These are phyloP conservation scores for Myopa testacea DNA, from an alignment of 2,888 invertebrate genomes.

Conservation along the genomic window DNA sequence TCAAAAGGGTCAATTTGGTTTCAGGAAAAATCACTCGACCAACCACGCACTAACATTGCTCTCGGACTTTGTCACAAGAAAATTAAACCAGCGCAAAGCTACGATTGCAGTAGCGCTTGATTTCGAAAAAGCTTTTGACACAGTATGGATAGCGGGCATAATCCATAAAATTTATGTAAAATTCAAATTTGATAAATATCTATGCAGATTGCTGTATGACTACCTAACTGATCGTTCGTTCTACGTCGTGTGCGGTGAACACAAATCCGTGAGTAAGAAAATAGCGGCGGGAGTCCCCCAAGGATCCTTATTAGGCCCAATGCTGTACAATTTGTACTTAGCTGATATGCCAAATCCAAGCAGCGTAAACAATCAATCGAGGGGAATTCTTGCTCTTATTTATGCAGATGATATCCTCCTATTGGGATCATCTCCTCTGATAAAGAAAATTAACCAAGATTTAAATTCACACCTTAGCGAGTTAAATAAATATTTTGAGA, in stretches of 20 bases:
- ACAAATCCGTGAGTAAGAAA: neutral
- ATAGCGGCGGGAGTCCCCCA: conserved; percentile 12
- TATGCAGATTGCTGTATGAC: conserved; percentile 5
- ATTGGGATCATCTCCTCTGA: neutral
- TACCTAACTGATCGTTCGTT: conserved; percentile 2
- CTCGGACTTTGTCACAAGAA: neutral
- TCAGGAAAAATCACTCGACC: neutral
- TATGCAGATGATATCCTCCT: conserved; percentile 19
- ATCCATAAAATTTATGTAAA: conserved; percentile 13
- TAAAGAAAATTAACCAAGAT: neutral
- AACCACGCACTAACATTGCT: conserved; percentile 8
- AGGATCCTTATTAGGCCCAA: conserved; percentile 18
- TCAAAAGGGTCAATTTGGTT: conserved; percentile 7
- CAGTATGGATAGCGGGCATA: conserved; percentile 6
- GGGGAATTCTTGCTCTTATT: neutral
- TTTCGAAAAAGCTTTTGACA: conserved; percentile 20
- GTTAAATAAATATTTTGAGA: neutral
- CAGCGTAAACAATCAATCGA: neutral
- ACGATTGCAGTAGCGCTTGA: conserved; percentile 7
- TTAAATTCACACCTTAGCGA: neutral
- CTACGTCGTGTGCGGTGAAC: neutral
- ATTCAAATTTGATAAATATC: neutral
- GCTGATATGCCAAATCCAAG: conserved; percentile 3
- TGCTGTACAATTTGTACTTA: conserved; percentile 6
- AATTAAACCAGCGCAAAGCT: conserved; percentile 1